Evolutionary conservation across 2,113 vertebrate genomes (phyloP).

Genomic region (Alectura lathami): DNA sequence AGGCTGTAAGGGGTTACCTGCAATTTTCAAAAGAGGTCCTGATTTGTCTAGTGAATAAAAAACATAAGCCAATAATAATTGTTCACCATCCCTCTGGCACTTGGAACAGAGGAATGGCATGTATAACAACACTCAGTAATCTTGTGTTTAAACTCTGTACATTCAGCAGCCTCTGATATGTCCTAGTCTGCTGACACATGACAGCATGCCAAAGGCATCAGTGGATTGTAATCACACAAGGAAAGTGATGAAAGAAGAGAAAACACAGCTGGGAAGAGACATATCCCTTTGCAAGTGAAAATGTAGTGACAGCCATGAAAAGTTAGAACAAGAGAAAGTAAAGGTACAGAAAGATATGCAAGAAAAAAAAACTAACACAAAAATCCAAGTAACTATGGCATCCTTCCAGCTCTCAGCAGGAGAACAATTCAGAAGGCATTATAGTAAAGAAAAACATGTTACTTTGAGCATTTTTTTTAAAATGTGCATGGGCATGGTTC

Average conservation of each 20-base stretch:
- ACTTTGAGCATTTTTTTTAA: neutral
- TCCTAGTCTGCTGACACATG: neutral
- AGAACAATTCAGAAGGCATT: neutral
- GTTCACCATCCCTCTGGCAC: neutral
- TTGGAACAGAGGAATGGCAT: neutral
- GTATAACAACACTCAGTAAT: neutral
- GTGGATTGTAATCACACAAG: neutral
- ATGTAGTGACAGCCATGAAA: neutral
- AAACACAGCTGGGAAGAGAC: neutral
- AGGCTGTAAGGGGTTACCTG: neutral
- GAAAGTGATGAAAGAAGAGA: neutral
- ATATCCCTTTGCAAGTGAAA: neutral
- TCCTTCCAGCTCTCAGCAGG: neutral
- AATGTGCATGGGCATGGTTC: neutral
- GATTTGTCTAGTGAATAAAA: neutral
- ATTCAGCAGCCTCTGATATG: neutral
- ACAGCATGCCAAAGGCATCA: neutral
- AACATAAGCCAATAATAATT: neutral
- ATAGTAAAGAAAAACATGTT: neutral
- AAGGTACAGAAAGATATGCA: neutral
- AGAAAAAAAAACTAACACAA: neutral
- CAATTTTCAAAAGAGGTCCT: neutral
- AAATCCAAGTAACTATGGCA: neutral
- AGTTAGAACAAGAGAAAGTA: neutral
- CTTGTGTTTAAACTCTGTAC: neutral